phyloP scores from a whole-genome alignment of 2,888 invertebrate species.

The Drosophila pegasa region DNA sequence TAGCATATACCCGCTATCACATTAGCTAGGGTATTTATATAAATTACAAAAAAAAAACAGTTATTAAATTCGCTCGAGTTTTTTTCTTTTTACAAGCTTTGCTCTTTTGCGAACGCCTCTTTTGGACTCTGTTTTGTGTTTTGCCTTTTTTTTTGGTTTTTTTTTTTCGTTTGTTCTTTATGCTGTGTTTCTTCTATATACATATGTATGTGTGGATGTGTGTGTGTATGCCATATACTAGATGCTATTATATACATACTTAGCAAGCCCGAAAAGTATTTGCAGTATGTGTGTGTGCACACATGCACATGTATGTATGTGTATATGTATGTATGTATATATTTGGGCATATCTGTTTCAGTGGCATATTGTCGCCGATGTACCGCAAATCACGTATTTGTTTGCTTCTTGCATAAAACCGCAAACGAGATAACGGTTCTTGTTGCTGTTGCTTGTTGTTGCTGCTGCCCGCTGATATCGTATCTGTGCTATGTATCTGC shows the following conservation, averaged over 20 bases:
- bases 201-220: background rate
- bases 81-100: constrained; percentile 46
- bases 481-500: constrained; percentile 22
- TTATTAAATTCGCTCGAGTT: constrained; percentile 4
- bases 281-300: constrained; percentile 3
- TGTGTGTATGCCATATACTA: background rate
- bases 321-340: constrained; percentile 1
- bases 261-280: constrained; percentile 28
- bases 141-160: background rate
- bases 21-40: background rate
- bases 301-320: background rate
- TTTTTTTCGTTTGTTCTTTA: constrained; percentile 12
- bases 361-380: constrained; percentile 23
- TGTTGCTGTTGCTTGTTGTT: background rate
- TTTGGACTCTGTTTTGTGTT: constrained; percentile 35
- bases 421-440: constrained; percentile 53
- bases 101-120: constrained; percentile 38
- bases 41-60: background rate
- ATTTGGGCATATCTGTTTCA: constrained; percentile 12
- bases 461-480: constrained; percentile 19
- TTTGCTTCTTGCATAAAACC: constrained; percentile 61
- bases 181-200: constrained; percentile 8
- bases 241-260: constrained; percentile 36
- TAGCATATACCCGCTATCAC: background rate
- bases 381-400: constrained; percentile 61